phyloP scores from a whole-genome alignment of 2,888 invertebrate genomes.

The Rugalucina vietnamica region DNA sequence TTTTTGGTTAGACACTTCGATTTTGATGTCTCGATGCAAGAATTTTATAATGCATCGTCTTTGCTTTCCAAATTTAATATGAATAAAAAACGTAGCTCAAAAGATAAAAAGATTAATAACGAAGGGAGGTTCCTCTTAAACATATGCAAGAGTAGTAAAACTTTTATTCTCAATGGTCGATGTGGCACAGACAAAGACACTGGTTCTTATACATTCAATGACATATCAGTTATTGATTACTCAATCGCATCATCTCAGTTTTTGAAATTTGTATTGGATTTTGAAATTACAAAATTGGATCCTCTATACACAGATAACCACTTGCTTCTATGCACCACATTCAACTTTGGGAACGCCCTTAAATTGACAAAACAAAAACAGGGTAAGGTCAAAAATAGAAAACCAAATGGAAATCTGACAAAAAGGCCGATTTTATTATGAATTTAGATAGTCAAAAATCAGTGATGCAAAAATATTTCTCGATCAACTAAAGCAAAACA shows the following conservation, averaged over 20 bases:
- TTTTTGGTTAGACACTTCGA: slow-evolving; percentile 16
- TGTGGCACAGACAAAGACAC: neutral
- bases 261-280: neutral
- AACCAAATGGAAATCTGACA: neutral
- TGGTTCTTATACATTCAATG: neutral
- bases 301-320: neutral
- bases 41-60: neutral
- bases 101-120: neutral
- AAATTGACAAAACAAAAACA: no score
- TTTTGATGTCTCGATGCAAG: neutral
- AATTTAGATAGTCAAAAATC: no score
- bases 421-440: neutral
- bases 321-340: neutral
- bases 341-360: no score
- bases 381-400: neutral
- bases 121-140: neutral
- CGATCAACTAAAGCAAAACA: neutral
- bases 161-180: neutral
- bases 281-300: neutral
- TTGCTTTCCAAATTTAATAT: neutral
- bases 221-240: neutral
- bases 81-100: neutral
- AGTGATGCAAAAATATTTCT: neutral
- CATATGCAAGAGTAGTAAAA: neutral
- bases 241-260: neutral